Percentiles rank a stretch among this genome's conserved stretches.
These are phyloP conservation scores for Synergus gifuensis DNA, from an alignment of 2,888 invertebrate genomes.

Conservation along the genomic window DNA sequence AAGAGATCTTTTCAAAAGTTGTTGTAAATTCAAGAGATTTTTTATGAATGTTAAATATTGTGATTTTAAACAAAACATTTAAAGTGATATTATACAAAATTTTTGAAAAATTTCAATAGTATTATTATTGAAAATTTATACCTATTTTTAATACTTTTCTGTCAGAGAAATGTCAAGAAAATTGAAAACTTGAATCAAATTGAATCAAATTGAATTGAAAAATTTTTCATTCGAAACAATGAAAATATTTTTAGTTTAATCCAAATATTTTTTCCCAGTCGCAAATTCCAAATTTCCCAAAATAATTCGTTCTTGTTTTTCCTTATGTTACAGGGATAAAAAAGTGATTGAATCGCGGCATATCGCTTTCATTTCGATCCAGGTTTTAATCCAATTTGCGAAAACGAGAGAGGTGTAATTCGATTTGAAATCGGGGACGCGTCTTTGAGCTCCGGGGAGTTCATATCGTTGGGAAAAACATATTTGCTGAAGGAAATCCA, in stretches of 20 bases:
- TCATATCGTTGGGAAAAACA: constrained; percentile 34
- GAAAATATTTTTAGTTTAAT: not conserved
- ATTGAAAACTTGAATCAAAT: no score
- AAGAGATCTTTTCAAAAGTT: no score
- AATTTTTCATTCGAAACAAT: no score
- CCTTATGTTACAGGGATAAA: not conserved
- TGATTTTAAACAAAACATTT: no score
- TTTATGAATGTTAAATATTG: no score
- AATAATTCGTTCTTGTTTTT: not conserved
- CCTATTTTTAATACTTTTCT: no score
- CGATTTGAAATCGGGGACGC: constrained; percentile 26
- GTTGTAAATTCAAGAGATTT: no score
- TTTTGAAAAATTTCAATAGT: no score
- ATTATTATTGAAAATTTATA: no score
- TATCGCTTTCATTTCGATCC: constrained; percentile 15
- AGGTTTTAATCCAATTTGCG: constrained; percentile 35
- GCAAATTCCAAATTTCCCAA: not conserved
- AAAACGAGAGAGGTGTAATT: constrained; percentile 14
- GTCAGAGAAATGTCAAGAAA: no score
- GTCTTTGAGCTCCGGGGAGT: constrained; percentile 21
- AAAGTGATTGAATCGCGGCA: not conserved
- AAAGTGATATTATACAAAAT: no score
- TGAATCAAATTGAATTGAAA: no score
- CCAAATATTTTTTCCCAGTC: not conserved
- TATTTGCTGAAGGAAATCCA: constrained; percentile 35